Base-by-base conservation (phyloP, 2,797 vertebrate species). In the Decapterus maruadsi region DNA sequence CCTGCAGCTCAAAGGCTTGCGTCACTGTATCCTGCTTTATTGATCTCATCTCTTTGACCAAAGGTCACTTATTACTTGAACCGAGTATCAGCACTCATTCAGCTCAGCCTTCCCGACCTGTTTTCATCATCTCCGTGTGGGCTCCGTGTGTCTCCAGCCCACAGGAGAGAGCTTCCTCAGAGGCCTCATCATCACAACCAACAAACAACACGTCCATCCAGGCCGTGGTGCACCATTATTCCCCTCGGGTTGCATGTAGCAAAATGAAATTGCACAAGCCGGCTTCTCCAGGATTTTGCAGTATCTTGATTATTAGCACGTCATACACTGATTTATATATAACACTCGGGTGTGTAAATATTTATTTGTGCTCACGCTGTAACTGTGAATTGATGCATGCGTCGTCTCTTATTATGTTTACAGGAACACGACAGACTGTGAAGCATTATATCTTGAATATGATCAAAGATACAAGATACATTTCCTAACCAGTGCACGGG, bases 181-280 rank as follows among this genome's bases (percentile, higher is more conserved):
- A 80, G 89, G 79, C 81, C 82, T 92, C 87, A 85, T 91, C 91
- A 88, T 61, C 78, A 65, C 11, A 45, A 31, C 75, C 76, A 74
- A 87, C 68, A 90, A 91, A 91, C 89, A 92, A 89, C 84, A 82
- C 4, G 34, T 34, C 16, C 10, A 67, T 67, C 68, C 55, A 3
- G 36, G 59, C 42, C 0, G 51, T 22, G 62, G 68, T 56, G 66
- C n/a, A n/a, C 74, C 22, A 26, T 55, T 63, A 73, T 77, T 81
- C 65, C 63, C 81, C 34, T 46, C 14, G 45, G 65, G 61, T 17
- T 67, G 13, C 17, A 40, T 14, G 65, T 68, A 45, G 40, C 10
- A 40, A 34, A 70, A 22, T 53, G 20, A 68, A 75, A 75, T 55
- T 63, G 16, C 68, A 46, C 11, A 38, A 62, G 20, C 14, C 17